phyloP scores from a whole-genome alignment of 2,113 vertebrate species.

The Aspiorhynchus laticeps region DNA sequence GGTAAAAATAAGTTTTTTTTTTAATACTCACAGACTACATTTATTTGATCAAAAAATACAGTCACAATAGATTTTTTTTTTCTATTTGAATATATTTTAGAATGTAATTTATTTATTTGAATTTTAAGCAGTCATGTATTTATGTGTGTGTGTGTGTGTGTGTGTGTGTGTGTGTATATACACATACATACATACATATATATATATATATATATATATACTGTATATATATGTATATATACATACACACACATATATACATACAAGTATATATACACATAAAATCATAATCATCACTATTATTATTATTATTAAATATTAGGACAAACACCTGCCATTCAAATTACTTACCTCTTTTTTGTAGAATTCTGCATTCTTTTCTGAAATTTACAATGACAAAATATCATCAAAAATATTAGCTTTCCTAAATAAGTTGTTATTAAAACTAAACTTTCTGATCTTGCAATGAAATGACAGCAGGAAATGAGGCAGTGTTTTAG shows the following conservation, averaged over 20 bases:
- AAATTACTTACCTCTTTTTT: constrained; percentile 81
- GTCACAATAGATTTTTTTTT: neutral
- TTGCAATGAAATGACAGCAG: constrained; percentile 61
- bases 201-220: too few relatives aligned
- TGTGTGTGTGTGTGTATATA: too few relatives aligned
- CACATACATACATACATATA: too few relatives aligned
- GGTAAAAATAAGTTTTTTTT: too few relatives aligned
- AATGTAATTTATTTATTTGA: too few relatives aligned
- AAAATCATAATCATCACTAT: too few relatives aligned
- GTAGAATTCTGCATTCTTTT: constrained; percentile 85
- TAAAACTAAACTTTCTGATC: constrained; percentile 22
- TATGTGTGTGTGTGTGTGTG: too few relatives aligned
- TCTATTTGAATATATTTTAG: neutral
- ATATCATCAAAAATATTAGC: neutral
- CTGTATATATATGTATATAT: too few relatives aligned
- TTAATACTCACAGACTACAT: neutral
- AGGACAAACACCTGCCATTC: neutral
- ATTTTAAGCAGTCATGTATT: neutral
- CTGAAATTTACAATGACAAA: constrained; percentile 65
- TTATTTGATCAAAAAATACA: neutral
- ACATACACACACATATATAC: too few relatives aligned
- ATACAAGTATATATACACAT: too few relatives aligned
- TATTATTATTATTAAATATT: too few relatives aligned
- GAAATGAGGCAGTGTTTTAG: constrained; percentile 12
- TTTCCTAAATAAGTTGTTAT: neutral